Evolutionary conservation across 2,888 invertebrate genomes (phyloP).

Genomic region (Phaedon cochleariae): DNA sequence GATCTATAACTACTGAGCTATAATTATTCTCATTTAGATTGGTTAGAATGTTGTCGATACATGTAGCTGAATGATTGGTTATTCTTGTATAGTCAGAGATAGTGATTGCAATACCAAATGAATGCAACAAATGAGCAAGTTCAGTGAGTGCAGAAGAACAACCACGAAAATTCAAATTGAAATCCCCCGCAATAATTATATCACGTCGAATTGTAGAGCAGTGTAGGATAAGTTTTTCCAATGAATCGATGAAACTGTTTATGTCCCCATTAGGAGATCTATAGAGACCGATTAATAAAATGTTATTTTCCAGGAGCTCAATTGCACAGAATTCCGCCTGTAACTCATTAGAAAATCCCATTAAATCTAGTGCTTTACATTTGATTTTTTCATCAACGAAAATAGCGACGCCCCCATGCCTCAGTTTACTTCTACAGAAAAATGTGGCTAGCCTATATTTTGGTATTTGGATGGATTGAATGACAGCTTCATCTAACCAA

Average conservation of each 20-base stretch:
- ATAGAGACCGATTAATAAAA: neutral
- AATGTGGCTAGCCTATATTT: slow-evolving; percentile 6
- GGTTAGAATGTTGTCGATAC: slow-evolving; percentile 1
- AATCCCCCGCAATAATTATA: neutral
- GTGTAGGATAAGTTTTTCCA: neutral
- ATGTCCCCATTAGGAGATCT: neutral
- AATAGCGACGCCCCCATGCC: neutral
- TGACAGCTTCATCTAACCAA: neutral
- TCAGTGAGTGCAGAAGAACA: neutral
- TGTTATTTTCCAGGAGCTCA: neutral
- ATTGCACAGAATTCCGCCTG: neutral
- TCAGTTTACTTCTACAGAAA: slow-evolving; percentile 3
- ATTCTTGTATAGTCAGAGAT: neutral
- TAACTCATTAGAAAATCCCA: neutral
- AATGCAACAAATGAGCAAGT: neutral
- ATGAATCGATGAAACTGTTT: neutral
- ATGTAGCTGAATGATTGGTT: neutral
- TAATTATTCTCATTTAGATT: neutral
- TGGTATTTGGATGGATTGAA: neutral
- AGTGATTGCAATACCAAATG: neutral
- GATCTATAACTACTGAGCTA: neutral
- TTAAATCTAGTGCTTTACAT: neutral
- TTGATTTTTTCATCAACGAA: neutral
- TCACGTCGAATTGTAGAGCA: neutral
- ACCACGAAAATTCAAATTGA: slow-evolving; percentile 6